A percentile compares a stretch with the other conserved stretches of the same genome.
phyloP scores from a whole-genome alignment of 2,797 vertebrate species.

The Nothura maculosa region DNA sequence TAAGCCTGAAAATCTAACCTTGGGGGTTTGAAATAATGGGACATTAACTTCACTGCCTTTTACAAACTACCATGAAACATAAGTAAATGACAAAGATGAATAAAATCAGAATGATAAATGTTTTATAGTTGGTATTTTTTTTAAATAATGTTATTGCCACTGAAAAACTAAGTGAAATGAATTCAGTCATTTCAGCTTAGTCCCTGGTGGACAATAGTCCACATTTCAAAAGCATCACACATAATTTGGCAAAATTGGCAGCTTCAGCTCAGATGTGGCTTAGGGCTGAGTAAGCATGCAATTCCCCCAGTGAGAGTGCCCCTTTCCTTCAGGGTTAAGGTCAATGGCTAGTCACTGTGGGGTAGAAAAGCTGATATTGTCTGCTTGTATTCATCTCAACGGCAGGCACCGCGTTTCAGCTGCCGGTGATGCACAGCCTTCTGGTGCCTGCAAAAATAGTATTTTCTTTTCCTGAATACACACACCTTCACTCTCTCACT shows the following conservation, averaged over 20 bases:
- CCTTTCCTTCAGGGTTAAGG: conserved; percentile 63
- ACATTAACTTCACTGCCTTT: conserved; percentile 74
- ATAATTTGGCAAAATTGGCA: conserved; percentile 63
- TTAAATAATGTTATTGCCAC: conserved; percentile 66
- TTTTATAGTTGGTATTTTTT: conserved; percentile 68
- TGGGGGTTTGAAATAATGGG: conserved; percentile 76
- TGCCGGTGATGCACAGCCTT: not conserved
- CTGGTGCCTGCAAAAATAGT: conserved; percentile 9
- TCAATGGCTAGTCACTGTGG: conserved; percentile 48
- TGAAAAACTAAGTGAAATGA: conserved; percentile 75
- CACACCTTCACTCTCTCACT: conserved; percentile 4
- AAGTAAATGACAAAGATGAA: conserved; percentile 73
- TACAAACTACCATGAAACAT: conserved; percentile 71
- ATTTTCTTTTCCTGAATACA: conserved; percentile 34
- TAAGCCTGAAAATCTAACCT: conserved; percentile 71
- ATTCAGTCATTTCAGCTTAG: conserved; percentile 61
- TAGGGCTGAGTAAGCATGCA: conserved; percentile 68
- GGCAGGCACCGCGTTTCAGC: conserved; percentile 26
- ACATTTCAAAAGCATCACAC: conserved; percentile 66
- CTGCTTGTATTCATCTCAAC: conserved; percentile 36
- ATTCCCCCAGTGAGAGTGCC: conserved; percentile 47
- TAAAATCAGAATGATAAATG: conserved; percentile 67
- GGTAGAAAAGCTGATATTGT: conserved; percentile 37
- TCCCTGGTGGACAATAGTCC: conserved; percentile 62
- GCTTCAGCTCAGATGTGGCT: conserved; percentile 54